Evolutionary conservation across 2,113 vertebrate genomes (phyloP), one percentile per base, ranked within the genome.

Genomic region (Neofelis nebulosa): DNA sequence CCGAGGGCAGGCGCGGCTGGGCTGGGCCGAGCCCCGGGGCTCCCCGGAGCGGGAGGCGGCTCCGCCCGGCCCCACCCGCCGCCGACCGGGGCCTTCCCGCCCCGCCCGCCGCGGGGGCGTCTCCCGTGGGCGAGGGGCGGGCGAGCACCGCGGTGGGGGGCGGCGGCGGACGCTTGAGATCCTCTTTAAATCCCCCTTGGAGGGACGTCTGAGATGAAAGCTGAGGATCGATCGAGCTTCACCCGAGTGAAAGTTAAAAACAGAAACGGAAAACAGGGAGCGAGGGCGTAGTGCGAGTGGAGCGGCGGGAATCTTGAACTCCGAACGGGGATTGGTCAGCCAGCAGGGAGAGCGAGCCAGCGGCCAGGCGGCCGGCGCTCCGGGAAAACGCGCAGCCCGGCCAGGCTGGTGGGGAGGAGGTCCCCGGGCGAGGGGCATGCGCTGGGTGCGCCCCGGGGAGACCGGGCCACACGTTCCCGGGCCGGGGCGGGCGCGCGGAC

Each of bases 261-360:
- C 5, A 52, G 10, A 36, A 38, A 13, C 5, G 45, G 10, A 36
- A 4, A 29, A 18, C 29, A 15, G 23, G 48, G 68, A 50, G 73
- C 2, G 65, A 3, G 57, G 88, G 57, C 4, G 86, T 5, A 2
- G 76, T 7, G 78, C 66, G 2, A 27, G 27, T 1, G 36, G 1
- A 38, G 85, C 71, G 81, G 98, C 97, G 96, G 95, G 93, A 94
- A 96, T 86, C 96, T 80, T 83, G 83, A 97, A 96, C 78, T 80
- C n/a, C 41, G 3, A 10, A 3, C 33, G 5, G 8, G 36, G 66
- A 89, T 19, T 74, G 69, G 79, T 11, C 86, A 5, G 66, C 82
- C 25, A 0, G 41, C 66, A 0, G 13, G 48, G 16, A 25, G 31
- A 33, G 45, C 0, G 18, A 65, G 93, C 31, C 79, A 0, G 81